Evolutionary conservation across 1,140 invertebrate genomes (phyloP).

Genomic region (Diorhabda sublineata): DNA sequence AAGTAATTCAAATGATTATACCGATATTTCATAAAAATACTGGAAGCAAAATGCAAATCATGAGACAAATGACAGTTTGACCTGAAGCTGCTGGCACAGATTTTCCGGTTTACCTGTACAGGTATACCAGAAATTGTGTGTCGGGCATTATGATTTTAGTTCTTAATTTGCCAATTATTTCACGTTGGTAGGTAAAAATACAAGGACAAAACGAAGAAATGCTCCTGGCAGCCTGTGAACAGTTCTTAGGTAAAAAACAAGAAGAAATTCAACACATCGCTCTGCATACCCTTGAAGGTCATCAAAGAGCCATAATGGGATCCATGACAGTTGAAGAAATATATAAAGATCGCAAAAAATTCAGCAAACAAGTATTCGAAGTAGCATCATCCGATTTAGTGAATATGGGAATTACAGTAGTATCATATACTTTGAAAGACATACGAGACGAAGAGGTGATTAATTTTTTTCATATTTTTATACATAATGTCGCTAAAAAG

Average conservation of each 20-base stretch:
- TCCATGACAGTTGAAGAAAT: constrained; percentile 99
- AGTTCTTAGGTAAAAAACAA: constrained; percentile 91
- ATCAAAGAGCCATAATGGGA: constrained; percentile 97
- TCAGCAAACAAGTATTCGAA: constrained; percentile 95
- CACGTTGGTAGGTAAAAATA: constrained; percentile 67
- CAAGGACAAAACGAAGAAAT: constrained; percentile 97
- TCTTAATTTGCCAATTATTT: too few species aligned
- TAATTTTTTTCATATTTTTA: background rate
- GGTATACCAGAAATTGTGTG: too few species aligned
- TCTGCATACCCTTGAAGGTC: constrained; percentile 92
- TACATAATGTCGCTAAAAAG: background rate
- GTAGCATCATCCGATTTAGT: constrained; percentile 92
- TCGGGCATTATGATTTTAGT: too few species aligned
- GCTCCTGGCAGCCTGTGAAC: constrained; percentile 92
- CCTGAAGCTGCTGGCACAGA: too few species aligned
- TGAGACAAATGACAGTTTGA: too few species aligned
- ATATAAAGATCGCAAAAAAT: constrained; percentile 98
- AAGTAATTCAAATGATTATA: too few species aligned
- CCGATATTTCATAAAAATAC: too few species aligned
- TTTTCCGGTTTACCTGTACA: too few species aligned
- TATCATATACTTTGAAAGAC: constrained; percentile 97
- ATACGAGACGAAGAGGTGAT: constrained; percentile 93
- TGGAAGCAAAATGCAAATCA: too few species aligned
- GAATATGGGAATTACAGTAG: constrained; percentile 97
- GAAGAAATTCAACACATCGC: constrained; percentile 89